Percentiles rank a stretch among this genome's conserved stretches.
Conservation (phyloP, 2,888 invertebrate species). For the Tetranychus truncatus region DNA sequence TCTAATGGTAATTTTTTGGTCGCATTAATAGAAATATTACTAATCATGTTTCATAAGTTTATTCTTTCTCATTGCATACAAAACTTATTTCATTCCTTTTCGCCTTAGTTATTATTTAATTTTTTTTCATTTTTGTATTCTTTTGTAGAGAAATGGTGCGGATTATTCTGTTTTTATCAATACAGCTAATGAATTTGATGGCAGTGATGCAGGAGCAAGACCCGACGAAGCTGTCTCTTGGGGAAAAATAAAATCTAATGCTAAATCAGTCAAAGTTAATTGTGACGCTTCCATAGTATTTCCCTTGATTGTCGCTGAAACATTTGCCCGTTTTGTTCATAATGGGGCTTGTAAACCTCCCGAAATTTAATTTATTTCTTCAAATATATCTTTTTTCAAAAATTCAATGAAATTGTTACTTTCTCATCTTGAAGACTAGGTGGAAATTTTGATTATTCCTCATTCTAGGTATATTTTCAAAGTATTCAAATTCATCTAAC, state of each 20-base stretch:
- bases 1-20: conserved; percentile 55
- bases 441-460: too few relatives aligned
- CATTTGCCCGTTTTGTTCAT: conserved; percentile 48
- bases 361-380: too few relatives aligned
- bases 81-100: not conserved
- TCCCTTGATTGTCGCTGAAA: conserved; percentile 82
- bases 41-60: not conserved
- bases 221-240: conserved; percentile 98
- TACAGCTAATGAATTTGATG: conserved; percentile 88
- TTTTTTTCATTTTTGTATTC: not conserved
- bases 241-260: conserved; percentile 83
- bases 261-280: conserved; percentile 76
- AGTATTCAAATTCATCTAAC: too few relatives aligned
- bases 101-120: not conserved
- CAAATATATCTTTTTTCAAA: too few relatives aligned
- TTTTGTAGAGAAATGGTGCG: conserved; percentile 66
- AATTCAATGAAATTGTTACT: too few relatives aligned
- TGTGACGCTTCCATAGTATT: conserved; percentile 85
- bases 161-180: conserved; percentile 88
- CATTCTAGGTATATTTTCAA: too few relatives aligned
- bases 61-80: not conserved
- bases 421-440: too few relatives aligned
- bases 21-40: not conserved
- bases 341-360: too few relatives aligned
- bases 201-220: conserved; percentile 87